Evolutionary conservation across 2,797 vertebrate species (phyloP).

Genomic region (Phoxinus dragarum): DNA sequence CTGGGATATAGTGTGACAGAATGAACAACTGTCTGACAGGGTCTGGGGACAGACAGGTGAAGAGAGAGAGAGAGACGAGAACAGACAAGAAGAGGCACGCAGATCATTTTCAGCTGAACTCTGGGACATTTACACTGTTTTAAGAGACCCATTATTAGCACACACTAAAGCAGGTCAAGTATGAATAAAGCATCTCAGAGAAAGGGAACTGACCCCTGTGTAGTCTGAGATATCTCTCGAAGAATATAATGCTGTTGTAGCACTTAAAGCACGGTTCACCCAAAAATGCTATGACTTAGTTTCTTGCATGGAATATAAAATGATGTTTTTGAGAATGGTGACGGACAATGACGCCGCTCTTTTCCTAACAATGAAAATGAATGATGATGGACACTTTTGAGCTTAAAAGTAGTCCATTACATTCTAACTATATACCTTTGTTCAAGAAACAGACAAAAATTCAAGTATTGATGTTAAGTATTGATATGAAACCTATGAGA

Average conservation of each 20-base stretch:
- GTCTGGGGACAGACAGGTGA: slow-evolving; percentile 25
- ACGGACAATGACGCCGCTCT: not conserved
- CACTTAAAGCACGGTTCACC: not conserved
- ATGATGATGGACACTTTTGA: not conserved
- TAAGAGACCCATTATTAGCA: not conserved
- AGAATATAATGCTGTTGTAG: not conserved
- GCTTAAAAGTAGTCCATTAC: not conserved
- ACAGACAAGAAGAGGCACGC: slow-evolving; percentile 25
- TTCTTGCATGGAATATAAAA: not conserved
- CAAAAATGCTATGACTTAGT: not conserved
- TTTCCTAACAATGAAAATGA: not conserved
- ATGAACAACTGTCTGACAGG: slow-evolving; percentile 36
- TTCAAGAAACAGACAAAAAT: not conserved
- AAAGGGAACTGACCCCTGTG: not conserved
- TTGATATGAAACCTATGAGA: not conserved
- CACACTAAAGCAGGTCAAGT: not conserved
- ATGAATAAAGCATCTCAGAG: not conserved
- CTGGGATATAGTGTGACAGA: slow-evolving; percentile 41
- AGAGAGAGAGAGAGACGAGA: slow-evolving; percentile 18
- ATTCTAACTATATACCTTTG: not conserved
- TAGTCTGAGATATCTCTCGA: not conserved
- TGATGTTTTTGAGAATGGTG: not conserved
- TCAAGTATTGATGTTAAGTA: too few relatives aligned
- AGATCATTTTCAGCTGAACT: slow-evolving; percentile 25
- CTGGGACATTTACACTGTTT: not conserved